A percentile compares a stretch with the other conserved stretches of the same genome.
phyloP scores from a whole-genome alignment of 2,888 invertebrate genomes.

The Lycaena phlaeas region DNA sequence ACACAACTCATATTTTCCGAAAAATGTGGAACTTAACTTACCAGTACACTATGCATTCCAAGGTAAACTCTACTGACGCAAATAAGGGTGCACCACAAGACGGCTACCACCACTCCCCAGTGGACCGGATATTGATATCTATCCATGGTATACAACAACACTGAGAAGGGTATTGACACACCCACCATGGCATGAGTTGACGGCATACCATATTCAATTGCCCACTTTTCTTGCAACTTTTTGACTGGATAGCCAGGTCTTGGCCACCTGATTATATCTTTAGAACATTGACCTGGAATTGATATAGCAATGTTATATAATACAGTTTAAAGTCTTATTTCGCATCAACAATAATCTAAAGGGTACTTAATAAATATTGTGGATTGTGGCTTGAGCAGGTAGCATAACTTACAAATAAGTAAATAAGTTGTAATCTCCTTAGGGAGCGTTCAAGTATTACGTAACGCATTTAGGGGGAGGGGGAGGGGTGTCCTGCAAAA shows the following conservation, averaged over 20 bases:
- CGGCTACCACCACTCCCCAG: constrained; percentile 73
- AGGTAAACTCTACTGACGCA: constrained; percentile 90
- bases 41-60: constrained; percentile 94
- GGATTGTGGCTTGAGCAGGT: no score
- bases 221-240: constrained; percentile 89
- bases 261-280: constrained; percentile 90
- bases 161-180: constrained; percentile 88
- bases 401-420: no score
- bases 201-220: constrained; percentile 94
- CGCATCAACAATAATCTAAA: no score
- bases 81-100: constrained; percentile 82
- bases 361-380: no score
- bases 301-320: no score
- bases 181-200: constrained; percentile 96
- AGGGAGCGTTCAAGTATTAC: no score
- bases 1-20: neutral
- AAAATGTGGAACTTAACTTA: constrained; percentile 45
- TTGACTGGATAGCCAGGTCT: constrained; percentile 89
- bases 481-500: no score
- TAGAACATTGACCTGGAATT: constrained; percentile 84
- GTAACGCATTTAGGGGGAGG: no score
- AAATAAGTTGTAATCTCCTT: no score
- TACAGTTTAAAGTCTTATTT: no score
- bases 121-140: constrained; percentile 81
- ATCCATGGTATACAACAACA: constrained; percentile 84